Conservation (phyloP, 2,888 invertebrate species). For the Aproaerema taeniolella region DNA sequence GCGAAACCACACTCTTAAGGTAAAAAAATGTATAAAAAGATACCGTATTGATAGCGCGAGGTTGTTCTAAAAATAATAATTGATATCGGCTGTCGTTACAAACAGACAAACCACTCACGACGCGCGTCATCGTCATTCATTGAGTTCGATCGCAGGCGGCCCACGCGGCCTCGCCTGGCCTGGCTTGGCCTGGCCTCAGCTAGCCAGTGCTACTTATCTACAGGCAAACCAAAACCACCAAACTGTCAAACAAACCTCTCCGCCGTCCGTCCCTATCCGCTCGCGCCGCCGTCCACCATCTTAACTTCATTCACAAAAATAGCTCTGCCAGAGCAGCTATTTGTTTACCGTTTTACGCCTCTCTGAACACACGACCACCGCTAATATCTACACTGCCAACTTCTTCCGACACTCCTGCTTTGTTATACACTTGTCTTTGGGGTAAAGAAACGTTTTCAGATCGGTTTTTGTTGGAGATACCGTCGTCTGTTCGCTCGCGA, state of each 20-base stretch:
- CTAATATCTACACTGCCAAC: slow-evolving; percentile 25
- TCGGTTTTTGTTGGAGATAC: slow-evolving; percentile 55
- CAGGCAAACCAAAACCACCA: too few species aligned
- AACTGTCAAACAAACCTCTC: background rate
- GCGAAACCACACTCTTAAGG: too few species aligned
- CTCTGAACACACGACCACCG: slow-evolving; percentile 32
- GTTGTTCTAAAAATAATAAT: slow-evolving; percentile 62
- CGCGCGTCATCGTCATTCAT: slow-evolving; percentile 73
- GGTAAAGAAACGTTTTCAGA: slow-evolving; percentile 33
- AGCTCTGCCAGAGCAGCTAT: slow-evolving; percentile 54
- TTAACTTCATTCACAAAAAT: slow-evolving; percentile 77
- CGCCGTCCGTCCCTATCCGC: slow-evolving; percentile 36
- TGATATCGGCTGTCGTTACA: slow-evolving; percentile 55
- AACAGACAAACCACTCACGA: slow-evolving; percentile 42
- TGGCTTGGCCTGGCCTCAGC: slow-evolving; percentile 18
- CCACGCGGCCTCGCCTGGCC: slow-evolving; percentile 36
- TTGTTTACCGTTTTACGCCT: slow-evolving; percentile 67
- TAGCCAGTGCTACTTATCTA: too few species aligned
- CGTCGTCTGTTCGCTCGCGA: slow-evolving; percentile 36
- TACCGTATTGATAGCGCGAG: too few species aligned
- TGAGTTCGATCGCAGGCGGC: slow-evolving; percentile 64
- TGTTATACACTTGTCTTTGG: slow-evolving; percentile 36
- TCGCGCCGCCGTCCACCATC: slow-evolving; percentile 65
- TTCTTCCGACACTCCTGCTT: slow-evolving; percentile 20
- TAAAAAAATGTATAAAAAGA: too few species aligned